Evolutionary conservation across 2,888 invertebrate species (phyloP).

Genomic region (Tricholauxania praeusta): DNA sequence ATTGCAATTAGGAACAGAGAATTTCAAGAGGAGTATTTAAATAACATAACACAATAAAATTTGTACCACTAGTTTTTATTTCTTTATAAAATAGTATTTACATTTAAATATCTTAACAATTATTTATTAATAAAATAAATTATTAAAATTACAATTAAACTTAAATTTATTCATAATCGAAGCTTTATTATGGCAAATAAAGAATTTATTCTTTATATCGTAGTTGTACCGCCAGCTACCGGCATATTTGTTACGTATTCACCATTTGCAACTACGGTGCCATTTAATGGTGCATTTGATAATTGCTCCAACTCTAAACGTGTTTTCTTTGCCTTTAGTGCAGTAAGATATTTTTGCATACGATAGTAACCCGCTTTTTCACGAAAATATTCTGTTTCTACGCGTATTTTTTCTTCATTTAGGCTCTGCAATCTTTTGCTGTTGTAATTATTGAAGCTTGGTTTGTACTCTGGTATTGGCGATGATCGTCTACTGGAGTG

Average conservation of each 20-base stretch:
- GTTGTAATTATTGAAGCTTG: constrained; percentile 23
- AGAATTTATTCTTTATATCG: constrained; percentile 4
- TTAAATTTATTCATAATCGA: constrained; percentile 2
- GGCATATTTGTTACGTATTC: not conserved
- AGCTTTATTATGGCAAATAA: constrained; percentile 18
- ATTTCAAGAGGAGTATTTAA: no score
- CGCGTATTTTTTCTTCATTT: constrained; percentile 55
- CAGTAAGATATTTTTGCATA: constrained; percentile 59
- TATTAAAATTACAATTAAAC: not conserved
- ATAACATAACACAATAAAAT: not conserved
- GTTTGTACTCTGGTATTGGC: constrained; percentile 19
- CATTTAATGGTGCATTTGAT: constrained; percentile 15
- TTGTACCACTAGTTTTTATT: not conserved
- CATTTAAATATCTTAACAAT: not conserved
- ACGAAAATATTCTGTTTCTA: constrained; percentile 58
- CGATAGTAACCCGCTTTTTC: constrained; percentile 60
- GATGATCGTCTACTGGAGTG: constrained; percentile 45
- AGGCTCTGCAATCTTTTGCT: constrained; percentile 45
- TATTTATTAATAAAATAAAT: no score
- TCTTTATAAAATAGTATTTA: not conserved
- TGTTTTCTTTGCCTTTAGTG: constrained; percentile 56
- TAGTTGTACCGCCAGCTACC: not conserved
- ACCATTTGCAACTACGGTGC: not conserved
- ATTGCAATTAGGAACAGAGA: not conserved
- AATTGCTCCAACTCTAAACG: constrained; percentile 48